Evolutionary conservation across 92 coral and sea anemone genomes (phyloP).

Genomic region (Palythoa grandis): DNA sequence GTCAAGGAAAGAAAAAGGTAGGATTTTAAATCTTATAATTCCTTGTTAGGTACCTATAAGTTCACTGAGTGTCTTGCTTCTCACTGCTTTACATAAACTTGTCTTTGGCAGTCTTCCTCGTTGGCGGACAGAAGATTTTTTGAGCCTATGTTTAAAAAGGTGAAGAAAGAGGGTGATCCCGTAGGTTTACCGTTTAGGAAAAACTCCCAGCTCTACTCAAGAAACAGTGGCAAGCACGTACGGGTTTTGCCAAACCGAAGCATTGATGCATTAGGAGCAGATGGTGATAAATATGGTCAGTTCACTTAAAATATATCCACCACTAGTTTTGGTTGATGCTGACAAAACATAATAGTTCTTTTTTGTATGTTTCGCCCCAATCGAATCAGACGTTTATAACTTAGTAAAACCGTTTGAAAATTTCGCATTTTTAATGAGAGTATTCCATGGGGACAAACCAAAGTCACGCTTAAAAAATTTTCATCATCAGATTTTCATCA

Average conservation of each 20-base stretch:
- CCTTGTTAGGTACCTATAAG: not conserved
- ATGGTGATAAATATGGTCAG: constrained; percentile 90
- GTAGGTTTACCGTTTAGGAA: constrained; percentile 77
- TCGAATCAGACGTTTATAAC: constrained; percentile 4
- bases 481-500: no score
- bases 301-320: not conserved
- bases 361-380: not conserved
- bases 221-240: constrained; percentile 89
- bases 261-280: constrained; percentile 85
- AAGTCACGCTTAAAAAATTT: not conserved
- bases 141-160: constrained; percentile 51
- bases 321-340: not conserved
- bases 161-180: constrained; percentile 49
- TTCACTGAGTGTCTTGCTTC: not conserved
- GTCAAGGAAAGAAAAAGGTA: constrained; percentile 31
- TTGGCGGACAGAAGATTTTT: constrained; percentile 48
- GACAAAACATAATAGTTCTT: not conserved
- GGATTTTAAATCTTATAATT: not conserved
- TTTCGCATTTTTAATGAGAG: not conserved
- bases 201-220: constrained; percentile 90
- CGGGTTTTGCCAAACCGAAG: constrained; percentile 73
- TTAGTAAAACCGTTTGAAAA: not conserved
- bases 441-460: not conserved
- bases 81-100: constrained; percentile 25
- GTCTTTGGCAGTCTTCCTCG: constrained; percentile 37